Evolutionary conservation across 37 sponge, comb jelly and placozoan genomes (phyloP).

Genomic region (Haliclona indistincta): DNA sequence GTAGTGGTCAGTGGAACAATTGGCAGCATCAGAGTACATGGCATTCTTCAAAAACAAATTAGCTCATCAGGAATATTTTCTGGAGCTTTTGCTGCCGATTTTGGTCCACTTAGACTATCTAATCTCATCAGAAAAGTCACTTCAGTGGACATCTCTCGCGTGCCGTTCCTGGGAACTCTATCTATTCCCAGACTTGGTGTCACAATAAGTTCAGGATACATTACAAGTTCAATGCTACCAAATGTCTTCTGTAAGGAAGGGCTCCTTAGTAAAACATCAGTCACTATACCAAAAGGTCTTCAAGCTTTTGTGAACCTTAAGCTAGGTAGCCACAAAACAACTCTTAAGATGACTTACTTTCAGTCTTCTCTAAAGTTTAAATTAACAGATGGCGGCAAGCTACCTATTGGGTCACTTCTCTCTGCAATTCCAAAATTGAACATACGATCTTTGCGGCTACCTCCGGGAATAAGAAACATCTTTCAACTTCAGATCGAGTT

Average conservation of each 20-base stretch:
- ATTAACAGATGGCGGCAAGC: too few species aligned
- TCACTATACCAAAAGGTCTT: background rate
- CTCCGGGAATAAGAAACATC: too few species aligned
- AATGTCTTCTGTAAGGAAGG: background rate
- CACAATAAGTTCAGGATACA: background rate
- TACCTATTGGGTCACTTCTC: too few species aligned
- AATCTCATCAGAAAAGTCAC: background rate
- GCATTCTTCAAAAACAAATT: background rate
- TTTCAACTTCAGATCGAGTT: background rate
- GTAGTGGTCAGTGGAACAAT: background rate
- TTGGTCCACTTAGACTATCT: background rate
- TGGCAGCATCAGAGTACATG: background rate
- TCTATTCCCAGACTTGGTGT: background rate
- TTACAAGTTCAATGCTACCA: background rate
- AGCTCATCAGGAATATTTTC: background rate
- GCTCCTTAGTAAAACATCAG: background rate
- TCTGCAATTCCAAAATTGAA: too few species aligned
- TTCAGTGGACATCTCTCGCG: background rate
- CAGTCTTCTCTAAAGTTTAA: too few species aligned
- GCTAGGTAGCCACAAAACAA: too few species aligned
- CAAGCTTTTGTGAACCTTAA: too few species aligned
- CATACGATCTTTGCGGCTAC: too few species aligned
- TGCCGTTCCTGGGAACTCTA: background rate
- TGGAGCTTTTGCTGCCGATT: too few species aligned
- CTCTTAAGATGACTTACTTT: too few species aligned